Percentiles rank a stretch among this genome's conserved stretches.
Conservation (phyloP, 2,113 vertebrate species). For the Silurus glanis region DNA sequence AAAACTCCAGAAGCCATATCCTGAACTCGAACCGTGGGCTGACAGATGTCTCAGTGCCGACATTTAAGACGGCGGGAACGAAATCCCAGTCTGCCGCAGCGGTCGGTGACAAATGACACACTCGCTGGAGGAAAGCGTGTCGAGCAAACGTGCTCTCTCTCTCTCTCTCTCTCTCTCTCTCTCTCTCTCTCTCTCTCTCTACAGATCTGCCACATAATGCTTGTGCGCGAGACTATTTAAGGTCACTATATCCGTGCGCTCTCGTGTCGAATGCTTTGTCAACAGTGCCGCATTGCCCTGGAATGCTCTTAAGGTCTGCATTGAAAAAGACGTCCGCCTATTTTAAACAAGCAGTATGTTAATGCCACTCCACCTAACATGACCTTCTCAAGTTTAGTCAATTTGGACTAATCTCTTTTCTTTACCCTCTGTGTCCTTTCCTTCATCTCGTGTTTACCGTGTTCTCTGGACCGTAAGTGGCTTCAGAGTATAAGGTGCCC, state of each 20-base stretch:
- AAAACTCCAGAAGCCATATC: slow-evolving; percentile 30
- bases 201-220: not conserved
- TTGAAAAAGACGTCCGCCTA: not conserved
- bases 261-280: slow-evolving; percentile 31
- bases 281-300: not conserved
- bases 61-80: slow-evolving; percentile 2
- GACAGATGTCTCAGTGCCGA: slow-evolving; percentile 7
- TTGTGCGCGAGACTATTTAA: slow-evolving; percentile 1
- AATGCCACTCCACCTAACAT: not conserved
- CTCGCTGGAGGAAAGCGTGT: not conserved
- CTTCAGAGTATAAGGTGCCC: not conserved
- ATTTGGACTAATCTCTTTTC: not conserved
- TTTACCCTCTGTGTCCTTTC: not conserved
- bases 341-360: not conserved
- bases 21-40: not conserved
- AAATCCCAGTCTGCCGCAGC: not conserved
- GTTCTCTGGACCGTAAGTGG: not conserved
- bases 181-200: not conserved
- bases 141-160: not conserved
- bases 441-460: not conserved
- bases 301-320: slow-evolving; percentile 22
- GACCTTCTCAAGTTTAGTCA: slow-evolving; percentile 17
- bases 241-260: not conserved
- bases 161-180: no score
- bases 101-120: not conserved